Conservation (phyloP, 1,140 invertebrate genomes). For the Vollenhovia emeryi region DNA sequence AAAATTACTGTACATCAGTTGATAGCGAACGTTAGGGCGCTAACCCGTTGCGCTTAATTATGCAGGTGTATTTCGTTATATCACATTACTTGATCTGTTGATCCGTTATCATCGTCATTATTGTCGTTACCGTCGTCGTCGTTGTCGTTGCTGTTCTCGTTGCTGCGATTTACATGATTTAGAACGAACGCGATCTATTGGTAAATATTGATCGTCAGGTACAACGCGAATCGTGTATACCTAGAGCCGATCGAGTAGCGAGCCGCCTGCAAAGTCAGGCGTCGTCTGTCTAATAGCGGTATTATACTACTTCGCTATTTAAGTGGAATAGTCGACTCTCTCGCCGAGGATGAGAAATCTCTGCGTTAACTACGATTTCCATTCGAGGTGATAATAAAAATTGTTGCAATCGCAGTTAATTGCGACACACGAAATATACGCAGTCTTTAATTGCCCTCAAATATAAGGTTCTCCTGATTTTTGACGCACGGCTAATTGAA, state of each 20-base stretch:
- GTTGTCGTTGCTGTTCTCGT: neutral
- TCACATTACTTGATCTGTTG: neutral
- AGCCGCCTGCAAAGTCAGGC: neutral
- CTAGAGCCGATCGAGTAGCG: neutral
- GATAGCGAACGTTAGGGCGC: neutral
- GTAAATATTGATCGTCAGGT: neutral
- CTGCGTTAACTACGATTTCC: neutral
- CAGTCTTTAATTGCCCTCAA: no score
- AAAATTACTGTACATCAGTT: no score
- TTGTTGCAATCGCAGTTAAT: neutral
- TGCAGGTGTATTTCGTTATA: neutral
- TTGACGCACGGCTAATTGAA: neutral
- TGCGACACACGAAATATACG: neutral
- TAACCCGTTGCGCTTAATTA: neutral
- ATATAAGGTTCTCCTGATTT: neutral
- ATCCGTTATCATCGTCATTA: neutral
- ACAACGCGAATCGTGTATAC: neutral
- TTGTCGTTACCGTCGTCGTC: neutral
- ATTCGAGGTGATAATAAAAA: neutral
- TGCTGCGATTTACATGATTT: neutral
- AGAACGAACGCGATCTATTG: neutral
- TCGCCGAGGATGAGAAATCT: neutral
- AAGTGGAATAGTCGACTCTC: neutral
- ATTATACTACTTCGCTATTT: slow-evolving; percentile 1
- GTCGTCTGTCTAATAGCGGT: neutral